Evolutionary conservation across 2,888 invertebrate species (phyloP), one percentile per base, ranked within the genome.

Genomic region (Euplexia lucipara): DNA sequence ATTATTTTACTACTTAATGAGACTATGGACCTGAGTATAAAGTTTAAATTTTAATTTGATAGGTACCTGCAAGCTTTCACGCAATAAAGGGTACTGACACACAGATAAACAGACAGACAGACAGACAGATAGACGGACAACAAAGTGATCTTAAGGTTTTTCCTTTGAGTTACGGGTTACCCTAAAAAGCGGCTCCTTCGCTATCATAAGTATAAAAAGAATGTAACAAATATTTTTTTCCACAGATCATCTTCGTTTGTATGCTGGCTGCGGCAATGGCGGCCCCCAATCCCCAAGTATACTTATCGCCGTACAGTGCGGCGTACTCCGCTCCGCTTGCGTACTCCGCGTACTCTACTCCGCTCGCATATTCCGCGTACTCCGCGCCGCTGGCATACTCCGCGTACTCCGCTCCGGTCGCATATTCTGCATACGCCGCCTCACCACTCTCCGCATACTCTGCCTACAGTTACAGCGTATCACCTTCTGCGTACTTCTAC

Each of bases 381-480:
- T 59, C 79, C 32, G 77, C 78, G 2, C 78, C 81, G 6, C 14
- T 75, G 9, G 83, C 39, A 3, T 41, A 48, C 12, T 14, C 75
- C 12, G 83, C 39, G 9, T 41, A 48, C 12, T 18, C 12, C 9
- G 16, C 37, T 35, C 49, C 49, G 12, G 0, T 16, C 9, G 7
- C 84, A 7, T 88, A 88, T 75, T 79, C 85, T 3, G 81, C 88
- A 6, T 68, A 44, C 32, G 79, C 85, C 1, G 67, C 53, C 44
- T 81, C 47, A 37, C 64, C 56, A 4, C 0, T 32, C 8, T 30
- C 53, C 34, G 83, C 88, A 1, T 90, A 90, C 81, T 88, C 89
- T 20, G 62, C 74, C 10, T 87, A 87, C 72, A 45, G 84, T 14
- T 90, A 88, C 73, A 81, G 49, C n/a, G 9, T 39, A 8, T 18